Evolutionary conservation across 2,113 vertebrate genomes (phyloP), one percentile per base, ranked within the genome.

Genomic region (Apistogramma diplotaenia): DNA sequence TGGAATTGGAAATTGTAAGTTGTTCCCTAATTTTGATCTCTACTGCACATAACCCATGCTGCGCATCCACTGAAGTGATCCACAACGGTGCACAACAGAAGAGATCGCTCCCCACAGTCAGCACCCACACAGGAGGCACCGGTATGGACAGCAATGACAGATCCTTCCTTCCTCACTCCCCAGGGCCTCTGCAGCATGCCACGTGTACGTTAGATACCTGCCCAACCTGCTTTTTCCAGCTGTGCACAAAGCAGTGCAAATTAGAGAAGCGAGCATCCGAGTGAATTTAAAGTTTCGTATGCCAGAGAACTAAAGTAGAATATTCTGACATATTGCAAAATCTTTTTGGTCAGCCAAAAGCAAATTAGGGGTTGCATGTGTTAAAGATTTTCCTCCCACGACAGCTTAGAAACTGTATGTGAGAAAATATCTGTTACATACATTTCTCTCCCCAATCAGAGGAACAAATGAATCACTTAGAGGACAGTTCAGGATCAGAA

Each of bases 161-260:
- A 84, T 79, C 81, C 85, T 71, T 65, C 87, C 86, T 79, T 21
- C 74, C 55, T 37, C 40, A 10, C 82, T 71, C 85, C 67, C 18
- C 75, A 29, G 86, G 89, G 53, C 16, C 73, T 81, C 79, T 67
- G 79, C 83, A 79, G 61, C 65, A 40, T 25, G 78, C 82, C 91
- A 92, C 79, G 72, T 93, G 89, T 49, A 75, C 29, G 55, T 85
- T 53, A 74, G 88, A 83, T 76, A 85, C 59, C 83, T 85, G 85
- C 16, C 83, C 25, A 35, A 9, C 9, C 71, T 65, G 74, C 71
- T 37, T 70, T 62, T 60, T 87, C 88, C 89, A 78, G 81, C 88
- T 87, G 92, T 21, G 46, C 76, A 40, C 55, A 37, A 37, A 65
- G 16, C 74, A 23, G 62, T 19, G 49, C 60, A 54, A 61, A 21